A percentile compares a stretch with the other conserved stretches of the same genome.
Evolutionary conservation across 2,797 vertebrate species (phyloP).

Genomic region (Amblyopsis hoosieri): DNA sequence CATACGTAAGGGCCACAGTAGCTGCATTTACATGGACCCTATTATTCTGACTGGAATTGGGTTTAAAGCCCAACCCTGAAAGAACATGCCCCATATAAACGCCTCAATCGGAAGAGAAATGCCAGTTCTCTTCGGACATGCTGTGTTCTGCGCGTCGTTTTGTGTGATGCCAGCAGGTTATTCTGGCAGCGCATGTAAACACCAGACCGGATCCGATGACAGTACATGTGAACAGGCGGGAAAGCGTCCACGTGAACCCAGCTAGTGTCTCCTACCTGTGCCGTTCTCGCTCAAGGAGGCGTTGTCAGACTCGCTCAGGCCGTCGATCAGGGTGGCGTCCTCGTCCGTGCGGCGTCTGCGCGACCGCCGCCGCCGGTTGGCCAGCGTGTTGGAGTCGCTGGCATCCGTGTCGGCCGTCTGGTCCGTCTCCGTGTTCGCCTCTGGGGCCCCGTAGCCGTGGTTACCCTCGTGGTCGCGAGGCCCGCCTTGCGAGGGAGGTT

Average conservation of each 20-base stretch:
- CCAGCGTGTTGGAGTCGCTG: slow-evolving; percentile 90
- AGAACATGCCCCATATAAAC: no score
- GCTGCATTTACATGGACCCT: no score
- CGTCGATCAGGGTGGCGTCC: slow-evolving; percentile 93
- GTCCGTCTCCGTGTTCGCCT: slow-evolving; percentile 93
- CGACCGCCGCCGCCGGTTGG: slow-evolving; percentile 90
- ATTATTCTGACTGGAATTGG: no score
- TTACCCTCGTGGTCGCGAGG: slow-evolving; percentile 87
- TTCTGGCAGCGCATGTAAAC: no score
- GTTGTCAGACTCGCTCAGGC: slow-evolving; percentile 96
- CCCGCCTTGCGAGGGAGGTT: slow-evolving; percentile 72
- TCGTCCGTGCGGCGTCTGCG: slow-evolving; percentile 95
- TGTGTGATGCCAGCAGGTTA: no score
- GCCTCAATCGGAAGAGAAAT: no score
- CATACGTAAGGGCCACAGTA: no score
- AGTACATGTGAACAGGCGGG: no score
- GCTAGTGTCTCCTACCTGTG: slow-evolving; percentile 76
- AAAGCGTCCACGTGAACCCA: background rate
- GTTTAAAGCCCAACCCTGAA: no score
- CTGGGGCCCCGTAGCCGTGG: slow-evolving; percentile 84
- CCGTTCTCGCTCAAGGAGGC: slow-evolving; percentile 96
- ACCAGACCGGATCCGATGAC: no score
- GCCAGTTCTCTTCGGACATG: no score
- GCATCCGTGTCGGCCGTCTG: slow-evolving; percentile 96
- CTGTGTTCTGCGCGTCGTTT: no score